Base-by-base conservation (phyloP, 2,113 vertebrate genomes). In the Emydura subglobosa region DNA sequence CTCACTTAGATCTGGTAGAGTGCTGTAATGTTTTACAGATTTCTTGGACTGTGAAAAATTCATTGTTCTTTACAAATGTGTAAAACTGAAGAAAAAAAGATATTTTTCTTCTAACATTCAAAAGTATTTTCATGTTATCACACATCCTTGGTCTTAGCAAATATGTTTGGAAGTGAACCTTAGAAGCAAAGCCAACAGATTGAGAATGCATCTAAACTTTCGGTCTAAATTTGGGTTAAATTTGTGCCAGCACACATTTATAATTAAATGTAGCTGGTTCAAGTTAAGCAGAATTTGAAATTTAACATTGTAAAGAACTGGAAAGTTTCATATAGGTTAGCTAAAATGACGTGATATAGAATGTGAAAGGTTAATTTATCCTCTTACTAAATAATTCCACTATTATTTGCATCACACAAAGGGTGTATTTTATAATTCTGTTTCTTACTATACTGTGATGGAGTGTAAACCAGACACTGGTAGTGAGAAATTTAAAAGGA, bases 331-430 rank as follows among this genome's bases (percentile, higher is more conserved):
- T 78, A 74, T 68, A 81, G 49, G 2, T 29, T 91, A 85, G 42
- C 5, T 92, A 50, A 88, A 86, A 6, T 10, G 8, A 80, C 91
- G 9, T 57, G 31, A 34, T 8, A 78, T 91, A 29, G 22, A 83
- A 94, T 85, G 29, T 82, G 29, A 91, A 94, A 96, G 91, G 1
- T 59, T 86, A 91, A 53, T 93, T 9, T 31, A 42, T 53, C 7
- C 25, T 61, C 89, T 82, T 90, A 47, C 3, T 85, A 81, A 87
- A 25, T 80, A 87, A 6, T 88, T 86, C 6, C 34, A 34, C 17
- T 65, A 22, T 50, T 91, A n/a, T 50, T 84, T 47, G 61, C 21
- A 11, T 34, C 49, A 39, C 93, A 61, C 49, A 29, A 92, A 81
- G 29, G 3, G 1, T 57, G 92, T 9, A 72, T n/a, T 72, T 72